Evolutionary conservation across 2,797 vertebrate genomes (phyloP).

Genomic region (Coregonus sp.): DNA sequence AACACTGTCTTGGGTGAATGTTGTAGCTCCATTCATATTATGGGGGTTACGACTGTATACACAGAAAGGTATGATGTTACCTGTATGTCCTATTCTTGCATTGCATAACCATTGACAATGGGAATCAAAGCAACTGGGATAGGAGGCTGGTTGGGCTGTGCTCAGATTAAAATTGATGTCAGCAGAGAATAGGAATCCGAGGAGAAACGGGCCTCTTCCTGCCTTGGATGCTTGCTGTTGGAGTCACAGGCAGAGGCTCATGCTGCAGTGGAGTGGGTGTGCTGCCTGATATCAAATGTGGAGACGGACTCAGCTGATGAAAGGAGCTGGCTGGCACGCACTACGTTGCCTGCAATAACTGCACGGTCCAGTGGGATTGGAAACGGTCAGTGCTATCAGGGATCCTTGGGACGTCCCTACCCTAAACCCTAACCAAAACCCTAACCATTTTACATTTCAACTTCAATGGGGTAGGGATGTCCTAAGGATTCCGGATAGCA

Average conservation of each 20-base stretch:
- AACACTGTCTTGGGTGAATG: neutral
- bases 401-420: too few species aligned
- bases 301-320: slow-evolving; percentile 9
- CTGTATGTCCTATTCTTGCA: neutral
- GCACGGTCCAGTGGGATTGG: slow-evolving; percentile 37
- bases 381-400: too few species aligned
- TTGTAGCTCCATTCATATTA: neutral
- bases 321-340: slow-evolving; percentile 47
- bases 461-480: too few species aligned
- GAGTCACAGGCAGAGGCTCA: neutral
- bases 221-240: neutral
- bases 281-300: slow-evolving; percentile 24
- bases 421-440: too few species aligned
- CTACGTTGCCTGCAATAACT: slow-evolving; percentile 45
- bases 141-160: neutral
- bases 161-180: neutral
- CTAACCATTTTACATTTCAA: too few species aligned
- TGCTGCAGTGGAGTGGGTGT: slow-evolving; percentile 15
- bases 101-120: neutral
- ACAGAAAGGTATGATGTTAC: neutral
- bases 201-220: neutral
- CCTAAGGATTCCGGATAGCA: too few species aligned
- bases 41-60: neutral
- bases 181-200: neutral
- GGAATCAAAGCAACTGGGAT: neutral